Percentiles rank a stretch among this genome's conserved stretches.
Conservation (phyloP, 2,888 invertebrate genomes). For the Drosophila testacea region DNA sequence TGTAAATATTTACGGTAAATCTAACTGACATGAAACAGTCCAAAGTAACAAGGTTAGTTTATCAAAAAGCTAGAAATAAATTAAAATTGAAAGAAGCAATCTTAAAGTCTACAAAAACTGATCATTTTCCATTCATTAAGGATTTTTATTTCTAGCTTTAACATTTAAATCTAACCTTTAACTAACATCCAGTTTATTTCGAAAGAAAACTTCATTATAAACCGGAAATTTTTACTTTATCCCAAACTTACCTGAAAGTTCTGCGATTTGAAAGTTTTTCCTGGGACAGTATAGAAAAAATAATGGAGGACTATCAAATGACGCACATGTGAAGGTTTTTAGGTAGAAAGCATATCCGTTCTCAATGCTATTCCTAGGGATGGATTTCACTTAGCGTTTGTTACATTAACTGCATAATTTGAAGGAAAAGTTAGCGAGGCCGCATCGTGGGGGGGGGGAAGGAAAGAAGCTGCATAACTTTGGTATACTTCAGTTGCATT, state of each 20-base stretch:
- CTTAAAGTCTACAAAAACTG: no score
- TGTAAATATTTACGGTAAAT: not conserved
- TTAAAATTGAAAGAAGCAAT: no score
- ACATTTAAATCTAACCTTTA: no score
- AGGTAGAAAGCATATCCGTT: slow-evolving; percentile 13
- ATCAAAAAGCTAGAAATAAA: no score
- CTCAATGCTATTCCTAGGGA: slow-evolving; percentile 8
- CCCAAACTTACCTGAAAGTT: not conserved
- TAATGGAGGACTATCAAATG: slow-evolving; percentile 10
- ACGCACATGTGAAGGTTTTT: slow-evolving; percentile 12
- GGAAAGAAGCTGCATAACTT: slow-evolving; percentile 70
- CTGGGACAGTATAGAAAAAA: not conserved
- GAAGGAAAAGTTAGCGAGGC: slow-evolving; percentile 62
- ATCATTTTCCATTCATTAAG: no score
- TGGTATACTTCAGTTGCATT: slow-evolving; percentile 78
- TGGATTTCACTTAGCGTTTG: slow-evolving; percentile 57
- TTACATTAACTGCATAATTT: slow-evolving; percentile 78
- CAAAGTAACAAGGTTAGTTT: no score
- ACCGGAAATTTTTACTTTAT: not conserved
- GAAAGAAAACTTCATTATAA: not conserved
- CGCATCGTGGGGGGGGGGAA: slow-evolving; percentile 27
- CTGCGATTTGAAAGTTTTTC: not conserved
- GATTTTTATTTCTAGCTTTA: no score
- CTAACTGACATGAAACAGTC: no score
- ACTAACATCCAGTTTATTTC: no score